Evolutionary conservation across 2,888 invertebrate genomes (phyloP).

Genomic region (Dryadula phaetusa): DNA sequence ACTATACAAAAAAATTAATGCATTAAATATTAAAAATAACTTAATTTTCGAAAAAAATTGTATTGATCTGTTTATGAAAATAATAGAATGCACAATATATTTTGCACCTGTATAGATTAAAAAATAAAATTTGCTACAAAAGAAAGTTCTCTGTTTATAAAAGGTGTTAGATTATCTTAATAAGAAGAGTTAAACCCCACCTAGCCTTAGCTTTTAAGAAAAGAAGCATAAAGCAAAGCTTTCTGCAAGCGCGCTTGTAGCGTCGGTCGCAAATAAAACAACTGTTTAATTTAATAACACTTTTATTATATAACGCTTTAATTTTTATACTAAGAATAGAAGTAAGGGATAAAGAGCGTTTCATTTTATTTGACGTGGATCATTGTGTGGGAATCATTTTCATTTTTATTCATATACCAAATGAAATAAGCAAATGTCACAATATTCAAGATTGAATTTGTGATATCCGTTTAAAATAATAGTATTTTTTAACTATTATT

Average conservation of each 20-base stretch:
- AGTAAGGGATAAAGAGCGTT: neutral
- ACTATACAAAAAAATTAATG: too few species aligned
- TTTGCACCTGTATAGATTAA: too few species aligned
- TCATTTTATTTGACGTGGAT: neutral
- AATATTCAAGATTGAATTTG: too few species aligned
- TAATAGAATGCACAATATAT: too few species aligned
- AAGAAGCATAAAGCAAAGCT: slow-evolving; percentile 42
- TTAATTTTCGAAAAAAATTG: too few species aligned
- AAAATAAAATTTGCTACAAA: neutral
- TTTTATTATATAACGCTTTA: slow-evolving; percentile 28
- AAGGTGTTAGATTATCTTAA: neutral
- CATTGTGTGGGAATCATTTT: too few species aligned
- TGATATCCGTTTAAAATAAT: too few species aligned
- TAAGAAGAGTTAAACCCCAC: neutral
- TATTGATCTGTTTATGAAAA: too few species aligned
- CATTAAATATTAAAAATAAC: too few species aligned
- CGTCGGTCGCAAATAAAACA: slow-evolving; percentile 44
- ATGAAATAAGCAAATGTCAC: too few species aligned
- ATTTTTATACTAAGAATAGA: neutral
- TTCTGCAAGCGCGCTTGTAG: slow-evolving; percentile 29
- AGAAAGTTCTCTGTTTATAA: neutral
- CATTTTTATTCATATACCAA: too few species aligned
- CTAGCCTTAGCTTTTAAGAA: slow-evolving; percentile 21
- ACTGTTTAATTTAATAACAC: slow-evolving; percentile 18
- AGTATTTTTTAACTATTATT: too few species aligned